Evolutionary conservation across 2,888 invertebrate species (phyloP).

Genomic region (Acronicta aceris): DNA sequence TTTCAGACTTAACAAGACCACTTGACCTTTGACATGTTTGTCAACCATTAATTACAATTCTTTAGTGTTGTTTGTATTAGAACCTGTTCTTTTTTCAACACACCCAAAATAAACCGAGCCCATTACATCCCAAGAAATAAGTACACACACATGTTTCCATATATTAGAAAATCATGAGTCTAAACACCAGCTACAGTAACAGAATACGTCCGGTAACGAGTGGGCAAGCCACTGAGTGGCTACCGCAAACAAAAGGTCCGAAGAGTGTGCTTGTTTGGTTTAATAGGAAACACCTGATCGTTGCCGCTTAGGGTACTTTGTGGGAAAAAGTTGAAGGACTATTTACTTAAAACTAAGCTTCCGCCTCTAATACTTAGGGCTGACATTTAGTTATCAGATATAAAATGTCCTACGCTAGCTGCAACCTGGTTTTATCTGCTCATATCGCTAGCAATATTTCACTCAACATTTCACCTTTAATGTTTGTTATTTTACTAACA

Average conservation of each 20-base stretch:
- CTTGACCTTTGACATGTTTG: too few relatives aligned
- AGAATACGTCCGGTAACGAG: slow-evolving; percentile 57
- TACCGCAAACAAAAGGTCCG: slow-evolving; percentile 53
- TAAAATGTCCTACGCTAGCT: background rate
- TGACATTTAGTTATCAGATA: too few relatives aligned
- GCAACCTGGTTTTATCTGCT: background rate
- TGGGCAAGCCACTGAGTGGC: slow-evolving; percentile 41
- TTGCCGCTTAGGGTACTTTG: slow-evolving; percentile 31
- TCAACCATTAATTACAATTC: too few relatives aligned
- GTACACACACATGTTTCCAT: slow-evolving; percentile 10
- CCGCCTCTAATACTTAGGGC: slow-evolving; percentile 11
- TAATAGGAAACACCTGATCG: slow-evolving; percentile 55
- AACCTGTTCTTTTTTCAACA: background rate
- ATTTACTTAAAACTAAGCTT: slow-evolving; percentile 29
- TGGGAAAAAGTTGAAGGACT: slow-evolving; percentile 34
- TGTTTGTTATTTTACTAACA: slow-evolving; percentile 3
- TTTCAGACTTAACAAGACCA: too few relatives aligned
- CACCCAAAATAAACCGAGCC: slow-evolving; percentile 3
- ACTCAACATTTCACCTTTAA: background rate
- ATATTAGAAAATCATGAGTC: slow-evolving; percentile 41
- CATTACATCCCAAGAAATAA: slow-evolving; percentile 2
- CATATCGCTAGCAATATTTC: background rate
- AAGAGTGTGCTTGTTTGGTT: slow-evolving; percentile 28
- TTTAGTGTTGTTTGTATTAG: background rate
- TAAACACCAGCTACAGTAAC: slow-evolving; percentile 55